Conservation (phyloP, 2,888 invertebrate genomes). For the Sipha maydis region DNA sequence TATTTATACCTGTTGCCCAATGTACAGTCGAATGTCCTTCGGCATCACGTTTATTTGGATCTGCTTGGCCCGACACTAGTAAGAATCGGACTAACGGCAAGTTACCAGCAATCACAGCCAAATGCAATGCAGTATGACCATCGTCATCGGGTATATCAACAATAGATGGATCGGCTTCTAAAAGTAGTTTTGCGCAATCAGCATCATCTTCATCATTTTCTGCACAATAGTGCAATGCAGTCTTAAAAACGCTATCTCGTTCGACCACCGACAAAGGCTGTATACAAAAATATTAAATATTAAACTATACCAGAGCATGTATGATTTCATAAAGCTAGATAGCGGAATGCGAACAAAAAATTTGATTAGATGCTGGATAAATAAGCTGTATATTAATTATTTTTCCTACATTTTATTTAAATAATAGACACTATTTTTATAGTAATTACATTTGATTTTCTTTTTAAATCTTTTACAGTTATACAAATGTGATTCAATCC, state of each 20-base stretch:
- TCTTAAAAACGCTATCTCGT: slow-evolving; percentile 84
- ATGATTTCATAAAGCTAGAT: no score
- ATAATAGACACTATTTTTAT: no score
- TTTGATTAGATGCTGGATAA: no score
- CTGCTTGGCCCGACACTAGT: slow-evolving; percentile 86
- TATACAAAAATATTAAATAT: background rate
- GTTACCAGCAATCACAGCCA: slow-evolving; percentile 94
- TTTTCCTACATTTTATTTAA: no score
- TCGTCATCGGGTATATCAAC: slow-evolving; percentile 89
- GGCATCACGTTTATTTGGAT: slow-evolving; percentile 89
- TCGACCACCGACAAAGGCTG: slow-evolving; percentile 75
- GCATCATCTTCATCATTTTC: slow-evolving; percentile 73
- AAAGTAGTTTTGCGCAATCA: slow-evolving; percentile 76
- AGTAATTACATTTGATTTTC: no score
- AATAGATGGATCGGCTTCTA: slow-evolving; percentile 87
- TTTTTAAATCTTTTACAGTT: no score
- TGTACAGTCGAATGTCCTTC: slow-evolving; percentile 96
- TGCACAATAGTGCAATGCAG: slow-evolving; percentile 93
- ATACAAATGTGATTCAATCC: no score
- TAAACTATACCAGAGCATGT: background rate
- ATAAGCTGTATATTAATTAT: no score
- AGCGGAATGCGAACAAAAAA: no score
- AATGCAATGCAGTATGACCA: slow-evolving; percentile 93
- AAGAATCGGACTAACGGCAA: slow-evolving; percentile 86
- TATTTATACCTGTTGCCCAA: slow-evolving; percentile 90